A percentile compares a stretch with the other conserved stretches of the same genome.
phyloP scores from a whole-genome alignment of 2,113 vertebrate species.

The Leptobrachium ailaonicum region DNA sequence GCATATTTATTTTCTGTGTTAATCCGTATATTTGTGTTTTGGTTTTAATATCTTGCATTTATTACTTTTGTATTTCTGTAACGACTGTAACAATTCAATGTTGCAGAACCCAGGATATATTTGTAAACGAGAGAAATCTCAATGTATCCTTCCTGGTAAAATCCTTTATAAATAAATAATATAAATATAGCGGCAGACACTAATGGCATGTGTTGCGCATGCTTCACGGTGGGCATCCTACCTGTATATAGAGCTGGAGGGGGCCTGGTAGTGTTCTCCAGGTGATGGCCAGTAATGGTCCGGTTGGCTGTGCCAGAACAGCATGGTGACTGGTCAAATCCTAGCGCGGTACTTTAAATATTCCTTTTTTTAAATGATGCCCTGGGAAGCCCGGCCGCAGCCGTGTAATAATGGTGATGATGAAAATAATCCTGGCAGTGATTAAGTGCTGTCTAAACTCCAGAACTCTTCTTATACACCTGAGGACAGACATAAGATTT shows the following conservation, averaged over 20 bases:
- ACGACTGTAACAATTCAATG: too few species aligned
- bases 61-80: too few species aligned
- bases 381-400: background rate
- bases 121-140: too few species aligned
- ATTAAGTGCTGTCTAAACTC: background rate
- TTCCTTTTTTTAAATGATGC: background rate
- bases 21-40: too few species aligned
- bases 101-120: too few species aligned
- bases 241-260: constrained; percentile 53
- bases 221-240: constrained; percentile 19
- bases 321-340: constrained; percentile 44
- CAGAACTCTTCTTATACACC: constrained; percentile 29
- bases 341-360: background rate
- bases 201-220: too few species aligned
- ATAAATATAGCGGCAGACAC: too few species aligned
- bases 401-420: background rate
- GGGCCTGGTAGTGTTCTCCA: constrained; percentile 49
- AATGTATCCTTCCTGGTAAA: too few species aligned
- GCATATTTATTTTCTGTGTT: too few species aligned
- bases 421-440: background rate
- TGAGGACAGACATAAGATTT: background rate
- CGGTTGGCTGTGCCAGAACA: constrained; percentile 60
- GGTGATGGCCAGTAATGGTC: constrained; percentile 57
- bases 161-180: too few species aligned
- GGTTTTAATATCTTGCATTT: too few species aligned